Conservation (phyloP, 2,113 vertebrate species). For the Rhinichthys klamathensis region DNA sequence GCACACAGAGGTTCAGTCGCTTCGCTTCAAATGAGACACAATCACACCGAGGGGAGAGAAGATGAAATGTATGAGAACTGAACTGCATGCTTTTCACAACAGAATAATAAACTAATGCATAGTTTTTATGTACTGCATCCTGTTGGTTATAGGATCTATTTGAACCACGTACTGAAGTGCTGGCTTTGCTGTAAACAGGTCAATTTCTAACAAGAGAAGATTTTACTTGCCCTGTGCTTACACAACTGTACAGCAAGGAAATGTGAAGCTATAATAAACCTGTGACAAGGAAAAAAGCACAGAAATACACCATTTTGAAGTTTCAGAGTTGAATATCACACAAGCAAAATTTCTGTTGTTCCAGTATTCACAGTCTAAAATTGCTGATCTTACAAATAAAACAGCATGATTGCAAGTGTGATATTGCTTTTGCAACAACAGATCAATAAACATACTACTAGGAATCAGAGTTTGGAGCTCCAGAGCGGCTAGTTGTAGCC, state of each 20-base stretch:
- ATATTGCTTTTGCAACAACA: not conserved
- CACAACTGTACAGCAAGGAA: not conserved
- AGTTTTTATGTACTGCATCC: not conserved
- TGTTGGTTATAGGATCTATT: not conserved
- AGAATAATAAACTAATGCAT: not conserved
- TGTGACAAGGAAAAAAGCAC: not conserved
- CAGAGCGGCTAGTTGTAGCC: too few species aligned
- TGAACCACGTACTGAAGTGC: not conserved
- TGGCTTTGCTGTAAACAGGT: not conserved
- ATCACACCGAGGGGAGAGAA: constrained; percentile 27
- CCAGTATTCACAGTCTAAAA: too few species aligned
- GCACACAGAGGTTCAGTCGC: constrained; percentile 44
- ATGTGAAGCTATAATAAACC: not conserved
- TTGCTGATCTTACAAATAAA: too few species aligned
- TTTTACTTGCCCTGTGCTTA: too few species aligned
- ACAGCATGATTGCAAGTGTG: not conserved
- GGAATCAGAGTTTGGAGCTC: too few species aligned
- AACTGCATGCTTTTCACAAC: not conserved
- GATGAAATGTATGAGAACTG: not conserved
- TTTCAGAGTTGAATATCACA: not conserved
- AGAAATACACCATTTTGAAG: not conserved
- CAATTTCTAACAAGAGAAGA: not conserved
- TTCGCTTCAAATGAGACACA: constrained; percentile 37
- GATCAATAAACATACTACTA: too few species aligned
- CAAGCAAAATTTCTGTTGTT: too few species aligned